Conservation (phyloP, 1,140 invertebrate genomes). For the Drosophila erecta region DNA sequence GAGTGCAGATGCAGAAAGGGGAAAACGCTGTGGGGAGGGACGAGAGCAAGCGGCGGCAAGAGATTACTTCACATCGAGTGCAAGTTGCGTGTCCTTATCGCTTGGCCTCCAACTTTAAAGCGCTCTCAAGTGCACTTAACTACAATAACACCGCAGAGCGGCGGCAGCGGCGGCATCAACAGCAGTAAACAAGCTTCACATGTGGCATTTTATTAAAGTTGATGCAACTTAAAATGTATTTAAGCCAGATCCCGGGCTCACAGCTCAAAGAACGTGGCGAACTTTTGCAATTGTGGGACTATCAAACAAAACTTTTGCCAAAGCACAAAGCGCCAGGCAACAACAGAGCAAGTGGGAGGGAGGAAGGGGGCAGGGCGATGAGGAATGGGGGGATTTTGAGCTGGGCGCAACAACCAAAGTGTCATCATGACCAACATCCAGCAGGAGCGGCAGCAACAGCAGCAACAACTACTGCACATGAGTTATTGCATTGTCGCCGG, state of each 20-base stretch:
- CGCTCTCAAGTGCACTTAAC: constrained; percentile 75
- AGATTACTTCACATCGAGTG: constrained; percentile 49
- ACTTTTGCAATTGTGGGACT: constrained; percentile 65
- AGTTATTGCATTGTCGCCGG: constrained; percentile 74
- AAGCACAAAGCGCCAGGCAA: constrained; percentile 44
- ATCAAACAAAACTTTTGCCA: constrained; percentile 71
- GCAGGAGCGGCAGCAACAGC: constrained; percentile 18
- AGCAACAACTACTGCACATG: constrained; percentile 59
- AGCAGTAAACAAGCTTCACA: constrained; percentile 49
- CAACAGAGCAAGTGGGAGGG: neutral
- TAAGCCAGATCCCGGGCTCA: constrained; percentile 60
- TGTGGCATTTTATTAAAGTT: constrained; percentile 73
- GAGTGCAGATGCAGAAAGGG: neutral
- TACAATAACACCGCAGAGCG: constrained; percentile 56
- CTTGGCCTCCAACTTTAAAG: constrained; percentile 66
- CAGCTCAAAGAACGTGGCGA: constrained; percentile 54
- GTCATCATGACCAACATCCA: constrained; percentile 69
- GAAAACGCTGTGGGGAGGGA: neutral
- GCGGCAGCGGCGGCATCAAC: constrained; percentile 4
- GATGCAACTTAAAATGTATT: constrained; percentile 68
- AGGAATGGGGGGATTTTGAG: constrained; percentile 6
- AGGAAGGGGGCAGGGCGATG: neutral
- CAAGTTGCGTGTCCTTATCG: constrained; percentile 65
- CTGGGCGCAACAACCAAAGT: constrained; percentile 60
- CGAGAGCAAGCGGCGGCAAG: constrained; percentile 5